Evolutionary conservation across 2,888 invertebrate species (phyloP).

Genomic region (Monochamus alternatus): DNA sequence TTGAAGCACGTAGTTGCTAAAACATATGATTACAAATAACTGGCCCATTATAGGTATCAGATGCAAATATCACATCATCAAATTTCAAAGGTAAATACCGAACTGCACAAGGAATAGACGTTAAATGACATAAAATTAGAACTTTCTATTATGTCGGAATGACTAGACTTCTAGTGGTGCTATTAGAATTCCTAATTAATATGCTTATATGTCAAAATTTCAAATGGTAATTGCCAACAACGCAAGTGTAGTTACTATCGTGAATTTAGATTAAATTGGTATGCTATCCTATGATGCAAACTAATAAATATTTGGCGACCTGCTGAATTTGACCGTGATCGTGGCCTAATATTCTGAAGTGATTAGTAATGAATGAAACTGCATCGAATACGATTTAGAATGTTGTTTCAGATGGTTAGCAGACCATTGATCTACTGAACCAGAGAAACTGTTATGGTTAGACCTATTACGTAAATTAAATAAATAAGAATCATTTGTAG

Average conservation of each 20-base stretch:
- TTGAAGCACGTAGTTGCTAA: too few relatives aligned
- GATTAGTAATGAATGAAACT: background rate
- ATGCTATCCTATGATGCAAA: background rate
- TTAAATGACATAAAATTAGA: background rate
- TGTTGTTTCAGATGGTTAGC: background rate
- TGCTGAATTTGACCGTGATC: background rate
- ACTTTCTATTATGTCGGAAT: slow-evolving; percentile 5
- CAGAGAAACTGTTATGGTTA: too few relatives aligned
- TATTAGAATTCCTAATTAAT: background rate
- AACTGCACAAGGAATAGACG: background rate
- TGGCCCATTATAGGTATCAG: too few relatives aligned
- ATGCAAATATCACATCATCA: too few relatives aligned
- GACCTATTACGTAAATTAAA: too few relatives aligned
- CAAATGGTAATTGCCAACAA: background rate
- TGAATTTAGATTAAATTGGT: background rate
- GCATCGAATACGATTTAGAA: background rate
- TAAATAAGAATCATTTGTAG: too few relatives aligned
- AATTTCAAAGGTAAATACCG: background rate
- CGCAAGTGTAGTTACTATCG: background rate
- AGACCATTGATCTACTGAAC: too few relatives aligned
- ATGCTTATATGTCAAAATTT: background rate
- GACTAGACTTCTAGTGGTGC: background rate
- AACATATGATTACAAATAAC: too few relatives aligned
- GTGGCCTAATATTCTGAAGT: background rate
- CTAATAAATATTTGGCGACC: background rate